A percentile compares a stretch with the other conserved stretches of the same genome.
Evolutionary conservation across 2,113 vertebrate species (phyloP).

Genomic region (Hiodon alosoides): DNA sequence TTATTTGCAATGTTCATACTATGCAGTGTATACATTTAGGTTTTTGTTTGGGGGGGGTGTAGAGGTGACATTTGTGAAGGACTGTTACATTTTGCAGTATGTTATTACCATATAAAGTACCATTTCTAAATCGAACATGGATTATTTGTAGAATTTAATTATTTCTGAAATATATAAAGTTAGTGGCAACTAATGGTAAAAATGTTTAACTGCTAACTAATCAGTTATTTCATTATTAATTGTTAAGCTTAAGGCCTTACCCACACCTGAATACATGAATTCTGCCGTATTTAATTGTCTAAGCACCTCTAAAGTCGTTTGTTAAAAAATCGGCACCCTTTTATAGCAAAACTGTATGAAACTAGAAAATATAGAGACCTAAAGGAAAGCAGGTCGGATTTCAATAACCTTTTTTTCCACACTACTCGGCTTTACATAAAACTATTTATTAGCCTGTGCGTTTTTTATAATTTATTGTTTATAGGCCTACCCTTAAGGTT

Average conservation of each 20-base stretch:
- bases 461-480: no score
- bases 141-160: not conserved
- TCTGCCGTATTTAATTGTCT: not conserved
- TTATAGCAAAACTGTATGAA: no score
- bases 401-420: no score
- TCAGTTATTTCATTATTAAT: constrained; percentile 8
- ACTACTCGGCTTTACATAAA: no score
- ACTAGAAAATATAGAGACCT: no score
- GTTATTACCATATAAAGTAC: constrained; percentile 11
- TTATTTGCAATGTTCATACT: not conserved
- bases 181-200: not conserved
- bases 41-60: constrained; percentile 9
- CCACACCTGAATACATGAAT: not conserved
- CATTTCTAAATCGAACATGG: constrained; percentile 3
- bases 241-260: constrained; percentile 4
- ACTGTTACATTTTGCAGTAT: not conserved
- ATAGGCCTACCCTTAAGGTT: no score
- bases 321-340: no score
- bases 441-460: no score
- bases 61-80: not conserved
- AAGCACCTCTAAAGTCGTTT: not conserved
- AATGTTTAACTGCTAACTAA: not conserved
- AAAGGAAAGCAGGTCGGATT: no score
- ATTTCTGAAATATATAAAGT: not conserved
- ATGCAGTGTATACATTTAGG: constrained; percentile 8